phyloP scores from a whole-genome alignment of 23 tunicate species.

The Trididemnum miniatum region DNA sequence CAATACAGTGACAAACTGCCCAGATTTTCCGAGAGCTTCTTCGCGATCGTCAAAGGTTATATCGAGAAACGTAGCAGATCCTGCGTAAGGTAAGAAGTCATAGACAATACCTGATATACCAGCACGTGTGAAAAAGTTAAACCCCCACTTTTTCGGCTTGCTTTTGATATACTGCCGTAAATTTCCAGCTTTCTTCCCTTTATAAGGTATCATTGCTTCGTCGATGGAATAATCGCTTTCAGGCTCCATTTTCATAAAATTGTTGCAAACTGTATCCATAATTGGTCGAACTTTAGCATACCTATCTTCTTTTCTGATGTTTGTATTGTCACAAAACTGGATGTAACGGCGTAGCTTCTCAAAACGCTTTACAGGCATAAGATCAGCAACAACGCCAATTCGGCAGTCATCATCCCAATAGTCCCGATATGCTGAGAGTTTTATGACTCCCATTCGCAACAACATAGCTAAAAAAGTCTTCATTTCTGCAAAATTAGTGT shows the following conservation, averaged over 20 bases:
- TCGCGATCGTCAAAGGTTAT: conserved; percentile 3
- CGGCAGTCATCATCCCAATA: not conserved
- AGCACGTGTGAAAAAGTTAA: not conserved
- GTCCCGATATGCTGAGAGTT: not conserved
- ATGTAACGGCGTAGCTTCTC: not conserved
- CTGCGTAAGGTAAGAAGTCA: conserved; percentile 10
- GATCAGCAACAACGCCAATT: conserved; percentile 17
- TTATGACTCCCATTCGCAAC: not conserved
- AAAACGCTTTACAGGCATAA: conserved; percentile 2
- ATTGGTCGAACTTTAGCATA: not conserved
- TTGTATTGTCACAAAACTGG: conserved; percentile 11
- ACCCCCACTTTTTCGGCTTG: not conserved
- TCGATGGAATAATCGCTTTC: not conserved
- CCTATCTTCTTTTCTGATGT: not conserved
- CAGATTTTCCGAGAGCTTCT: not conserved
- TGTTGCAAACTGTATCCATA: not conserved
- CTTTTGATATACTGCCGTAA: not conserved
- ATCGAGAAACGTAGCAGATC: conserved; percentile 11
- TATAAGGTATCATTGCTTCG: not conserved
- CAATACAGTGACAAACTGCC: conserved; percentile 4
- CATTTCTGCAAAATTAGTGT: conserved; percentile 3
- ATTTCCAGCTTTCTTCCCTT: not conserved
- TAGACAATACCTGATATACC: conserved; percentile 7
- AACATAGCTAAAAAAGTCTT: not conserved
- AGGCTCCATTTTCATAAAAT: not conserved